Conservation (phyloP, 2,797 vertebrate species). For the Numenius phaeopus region DNA sequence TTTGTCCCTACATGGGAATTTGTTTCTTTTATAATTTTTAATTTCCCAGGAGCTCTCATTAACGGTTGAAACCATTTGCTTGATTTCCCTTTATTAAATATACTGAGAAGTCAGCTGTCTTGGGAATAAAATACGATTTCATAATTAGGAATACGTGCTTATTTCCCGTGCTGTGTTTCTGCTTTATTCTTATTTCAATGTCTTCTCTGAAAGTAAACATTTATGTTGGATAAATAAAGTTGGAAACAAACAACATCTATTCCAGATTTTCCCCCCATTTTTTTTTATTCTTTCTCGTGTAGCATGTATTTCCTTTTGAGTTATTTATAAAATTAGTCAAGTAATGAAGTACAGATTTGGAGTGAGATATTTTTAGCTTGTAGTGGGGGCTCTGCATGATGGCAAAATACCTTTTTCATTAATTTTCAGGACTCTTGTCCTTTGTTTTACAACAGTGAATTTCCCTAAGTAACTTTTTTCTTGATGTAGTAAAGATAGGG, state of each 20-base stretch:
- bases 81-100: conserved; percentile 29
- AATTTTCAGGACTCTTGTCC: neutral
- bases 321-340: neutral
- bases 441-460: neutral
- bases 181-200: neutral
- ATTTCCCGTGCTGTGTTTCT: neutral
- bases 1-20: neutral
- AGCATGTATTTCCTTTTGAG: neutral
- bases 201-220: neutral
- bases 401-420: neutral
- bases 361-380: neutral
- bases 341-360: neutral
- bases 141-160: neutral
- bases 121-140: conserved; percentile 10
- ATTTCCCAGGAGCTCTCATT: conserved; percentile 56
- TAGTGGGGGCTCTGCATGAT: neutral
- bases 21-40: conserved; percentile 21
- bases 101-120: neutral
- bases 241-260: neutral
- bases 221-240: neutral
- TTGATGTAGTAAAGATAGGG: neutral
- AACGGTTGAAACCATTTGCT: neutral
- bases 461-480: neutral
- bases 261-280: neutral
- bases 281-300: neutral